Evolutionary conservation across 1,140 invertebrate species (phyloP).

Genomic region (Ruditapes philippinarum): DNA sequence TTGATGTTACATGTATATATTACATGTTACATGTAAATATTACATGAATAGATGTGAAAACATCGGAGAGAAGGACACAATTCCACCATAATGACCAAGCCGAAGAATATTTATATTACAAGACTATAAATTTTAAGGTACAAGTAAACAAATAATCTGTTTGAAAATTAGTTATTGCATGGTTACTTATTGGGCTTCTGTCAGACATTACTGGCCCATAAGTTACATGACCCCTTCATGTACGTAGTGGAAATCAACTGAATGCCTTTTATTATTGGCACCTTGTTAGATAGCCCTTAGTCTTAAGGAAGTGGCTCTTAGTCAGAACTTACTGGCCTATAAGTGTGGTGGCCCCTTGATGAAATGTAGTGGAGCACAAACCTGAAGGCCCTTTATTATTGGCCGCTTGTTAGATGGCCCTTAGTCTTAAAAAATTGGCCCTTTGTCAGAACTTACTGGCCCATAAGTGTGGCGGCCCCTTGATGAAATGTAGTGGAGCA

Average conservation of each 20-base stretch:
- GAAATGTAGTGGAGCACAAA: constrained; percentile 37
- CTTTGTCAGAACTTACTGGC: constrained; percentile 37
- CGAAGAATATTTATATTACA: constrained; percentile 42
- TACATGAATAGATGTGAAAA: constrained; percentile 44
- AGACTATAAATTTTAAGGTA: constrained; percentile 40
- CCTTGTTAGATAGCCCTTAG: constrained; percentile 37
- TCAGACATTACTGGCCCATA: constrained; percentile 29
- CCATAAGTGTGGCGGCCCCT: constrained; percentile 35
- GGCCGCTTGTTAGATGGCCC: constrained; percentile 31
- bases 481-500: constrained; percentile 34
- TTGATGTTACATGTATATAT: constrained; percentile 21
- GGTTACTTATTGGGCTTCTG: constrained; percentile 32
- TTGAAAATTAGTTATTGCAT: constrained; percentile 36
- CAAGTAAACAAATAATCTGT: constrained; percentile 39
- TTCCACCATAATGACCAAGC: constrained; percentile 22
- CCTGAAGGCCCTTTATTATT: constrained; percentile 45
- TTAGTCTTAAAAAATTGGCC: constrained; percentile 36
- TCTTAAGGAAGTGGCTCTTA: constrained; percentile 33
- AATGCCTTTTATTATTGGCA: constrained; percentile 37
- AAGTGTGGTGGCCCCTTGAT: constrained; percentile 35
- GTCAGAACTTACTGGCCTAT: constrained; percentile 33
- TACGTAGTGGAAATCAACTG: constrained; percentile 30
- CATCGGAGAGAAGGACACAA: constrained; percentile 39
- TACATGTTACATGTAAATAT: constrained; percentile 16
- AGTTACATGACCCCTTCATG: constrained; percentile 40